These are phyloP conservation scores for Gonocerus acuteangulatus DNA, from an alignment of 2,888 invertebrate species.

Conservation along the genomic window DNA sequence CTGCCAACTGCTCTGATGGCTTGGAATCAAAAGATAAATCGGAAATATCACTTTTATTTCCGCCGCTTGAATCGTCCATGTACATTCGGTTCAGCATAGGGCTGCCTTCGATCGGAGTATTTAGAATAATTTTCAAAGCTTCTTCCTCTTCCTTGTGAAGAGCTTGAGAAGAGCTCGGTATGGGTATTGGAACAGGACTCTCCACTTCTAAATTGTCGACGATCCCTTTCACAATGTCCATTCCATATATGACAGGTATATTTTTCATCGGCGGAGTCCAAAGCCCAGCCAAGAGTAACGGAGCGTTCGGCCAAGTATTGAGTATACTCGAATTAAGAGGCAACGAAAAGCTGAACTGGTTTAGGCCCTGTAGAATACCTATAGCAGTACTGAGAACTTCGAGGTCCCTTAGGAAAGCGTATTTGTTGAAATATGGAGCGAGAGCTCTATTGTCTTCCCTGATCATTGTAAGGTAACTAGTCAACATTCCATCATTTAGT, in stretches of 20 bases:
- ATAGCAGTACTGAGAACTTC: slow-evolving; percentile 74
- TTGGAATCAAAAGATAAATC: neutral
- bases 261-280: slow-evolving; percentile 74
- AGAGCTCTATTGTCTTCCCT: slow-evolving; percentile 66
- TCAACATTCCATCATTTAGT: slow-evolving; percentile 77
- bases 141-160: slow-evolving; percentile 58
- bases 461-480: slow-evolving; percentile 78
- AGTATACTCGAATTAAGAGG: slow-evolving; percentile 78
- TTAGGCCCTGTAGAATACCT: slow-evolving; percentile 66
- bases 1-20: neutral
- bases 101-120: slow-evolving; percentile 36
- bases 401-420: slow-evolving; percentile 73
- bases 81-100: slow-evolving; percentile 8
- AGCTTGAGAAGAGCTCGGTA: neutral
- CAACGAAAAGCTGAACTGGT: slow-evolving; percentile 57
- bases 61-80: slow-evolving; percentile 2
- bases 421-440: slow-evolving; percentile 71
- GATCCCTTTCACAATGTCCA: slow-evolving; percentile 62
- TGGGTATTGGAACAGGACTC: slow-evolving; percentile 9
- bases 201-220: slow-evolving; percentile 24
- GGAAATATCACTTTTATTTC: slow-evolving; percentile 1
- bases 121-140: slow-evolving; percentile 61
- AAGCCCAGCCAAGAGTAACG: slow-evolving; percentile 73
- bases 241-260: slow-evolving; percentile 52
- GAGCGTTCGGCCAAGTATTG: slow-evolving; percentile 80